These are phyloP conservation scores for Hephaestus fuliginosus DNA, from an alignment of 2,797 vertebrate genomes.

Conservation along the genomic window DNA sequence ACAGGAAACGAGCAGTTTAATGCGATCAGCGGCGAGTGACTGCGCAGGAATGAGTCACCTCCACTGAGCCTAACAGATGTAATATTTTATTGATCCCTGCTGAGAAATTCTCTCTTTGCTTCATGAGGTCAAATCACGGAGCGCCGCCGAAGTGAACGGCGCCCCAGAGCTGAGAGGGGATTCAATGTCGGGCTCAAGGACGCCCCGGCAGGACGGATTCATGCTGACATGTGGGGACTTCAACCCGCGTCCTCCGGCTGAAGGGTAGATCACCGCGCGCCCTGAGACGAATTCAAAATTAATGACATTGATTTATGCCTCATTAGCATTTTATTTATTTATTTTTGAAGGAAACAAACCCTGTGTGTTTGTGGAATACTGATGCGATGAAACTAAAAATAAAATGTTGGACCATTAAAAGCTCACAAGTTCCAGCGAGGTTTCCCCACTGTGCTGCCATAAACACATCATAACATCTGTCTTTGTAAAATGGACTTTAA, in stretches of 20 bases:
- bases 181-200: constrained; percentile 65
- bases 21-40: neutral
- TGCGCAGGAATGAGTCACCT: constrained; percentile 42
- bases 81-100: constrained; percentile 71
- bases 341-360: constrained; percentile 14
- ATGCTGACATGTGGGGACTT: constrained; percentile 52
- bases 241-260: constrained; percentile 43
- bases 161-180: constrained; percentile 31
- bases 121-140: constrained; percentile 54
- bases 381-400: neutral
- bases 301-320: constrained; percentile 42
- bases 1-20: constrained; percentile 13
- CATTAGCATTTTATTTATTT: constrained; percentile 38
- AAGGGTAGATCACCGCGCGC: constrained; percentile 3
- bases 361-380: constrained; percentile 13
- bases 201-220: constrained; percentile 43
- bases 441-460: neutral
- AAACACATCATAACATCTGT: constrained; percentile 3
- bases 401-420: neutral
- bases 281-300: constrained; percentile 33
- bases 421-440: neutral
- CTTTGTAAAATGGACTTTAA: neutral
- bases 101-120: constrained; percentile 50
- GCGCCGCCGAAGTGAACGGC: constrained; percentile 33
- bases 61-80: constrained; percentile 56